Evolutionary conservation across 1,140 invertebrate genomes (phyloP).

Genomic region (Drepana arcuata): DNA sequence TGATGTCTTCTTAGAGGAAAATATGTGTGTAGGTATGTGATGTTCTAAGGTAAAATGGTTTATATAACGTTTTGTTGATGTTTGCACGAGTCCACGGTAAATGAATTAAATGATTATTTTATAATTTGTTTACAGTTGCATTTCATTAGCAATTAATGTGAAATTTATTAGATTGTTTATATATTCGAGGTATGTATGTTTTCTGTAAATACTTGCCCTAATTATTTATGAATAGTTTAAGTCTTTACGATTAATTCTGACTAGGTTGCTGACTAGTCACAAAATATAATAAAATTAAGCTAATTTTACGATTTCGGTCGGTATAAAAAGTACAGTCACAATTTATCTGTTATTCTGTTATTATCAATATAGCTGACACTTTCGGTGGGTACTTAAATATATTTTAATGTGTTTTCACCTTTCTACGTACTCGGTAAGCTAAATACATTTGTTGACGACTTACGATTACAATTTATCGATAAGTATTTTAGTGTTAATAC

Average conservation of each 20-base stretch:
- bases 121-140: constrained; percentile 25
- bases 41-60: constrained; percentile 35
- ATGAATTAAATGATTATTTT: constrained; percentile 34
- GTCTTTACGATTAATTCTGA: constrained; percentile 38
- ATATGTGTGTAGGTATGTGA: constrained; percentile 52
- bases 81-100: constrained; percentile 33
- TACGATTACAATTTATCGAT: no score
- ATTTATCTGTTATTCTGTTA: no score
- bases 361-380: no score
- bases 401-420: constrained; percentile 3
- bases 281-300: constrained; percentile 32
- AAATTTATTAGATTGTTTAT: constrained; percentile 41
- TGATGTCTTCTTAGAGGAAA: constrained; percentile 69
- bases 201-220: constrained; percentile 63
- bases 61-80: constrained; percentile 54
- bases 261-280: constrained; percentile 66
- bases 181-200: constrained; percentile 43
- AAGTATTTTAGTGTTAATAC: no score
- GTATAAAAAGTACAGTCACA: no score
- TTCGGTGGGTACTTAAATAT: constrained; percentile 15
- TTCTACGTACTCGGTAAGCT: no score
- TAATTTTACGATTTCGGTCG: constrained; percentile 3
- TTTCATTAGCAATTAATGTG: constrained; percentile 43
- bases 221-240: constrained; percentile 49
- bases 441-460: no score